Evolutionary conservation across 2,888 invertebrate species (phyloP).

Genomic region (Cremastobaeus sp.): DNA sequence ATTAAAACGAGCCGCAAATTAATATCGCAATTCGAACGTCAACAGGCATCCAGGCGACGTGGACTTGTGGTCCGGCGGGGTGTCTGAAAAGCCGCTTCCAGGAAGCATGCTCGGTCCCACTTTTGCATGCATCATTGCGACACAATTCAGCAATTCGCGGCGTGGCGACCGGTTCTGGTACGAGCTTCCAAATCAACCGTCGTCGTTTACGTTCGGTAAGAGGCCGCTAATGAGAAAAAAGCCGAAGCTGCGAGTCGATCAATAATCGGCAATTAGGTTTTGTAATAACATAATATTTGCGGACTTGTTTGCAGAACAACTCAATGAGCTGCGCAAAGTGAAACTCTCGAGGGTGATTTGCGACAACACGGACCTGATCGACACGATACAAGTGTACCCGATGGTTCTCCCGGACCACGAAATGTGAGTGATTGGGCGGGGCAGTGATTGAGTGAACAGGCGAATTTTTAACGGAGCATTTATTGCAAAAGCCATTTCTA

Average conservation of each 20-base stretch:
- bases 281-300: no score
- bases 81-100: constrained; percentile 92
- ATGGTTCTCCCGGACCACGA: constrained; percentile 96
- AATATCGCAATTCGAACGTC: constrained; percentile 31
- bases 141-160: constrained; percentile 93
- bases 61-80: constrained; percentile 96
- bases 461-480: constrained; percentile 58
- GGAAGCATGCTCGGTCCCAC: constrained; percentile 96
- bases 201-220: constrained; percentile 87
- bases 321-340: constrained; percentile 89
- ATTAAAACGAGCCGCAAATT: constrained; percentile 12
- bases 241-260: no score
- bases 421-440: constrained; percentile 84
- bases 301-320: constrained; percentile 83
- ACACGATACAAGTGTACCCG: constrained; percentile 93
- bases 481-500: constrained; percentile 62
- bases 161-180: constrained; percentile 97
- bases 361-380: constrained; percentile 94
- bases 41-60: constrained; percentile 91
- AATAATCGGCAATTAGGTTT: no score
- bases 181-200: constrained; percentile 93
- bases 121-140: constrained; percentile 95
- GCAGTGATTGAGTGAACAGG: constrained; percentile 6
- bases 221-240: constrained; percentile 14
- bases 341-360: constrained; percentile 91